Percentiles rank a stretch among this genome's conserved stretches.
These are phyloP conservation scores for Tragelaphus strepsiceros DNA, from an alignment of 2,113 vertebrate genomes.

Conservation along the genomic window DNA sequence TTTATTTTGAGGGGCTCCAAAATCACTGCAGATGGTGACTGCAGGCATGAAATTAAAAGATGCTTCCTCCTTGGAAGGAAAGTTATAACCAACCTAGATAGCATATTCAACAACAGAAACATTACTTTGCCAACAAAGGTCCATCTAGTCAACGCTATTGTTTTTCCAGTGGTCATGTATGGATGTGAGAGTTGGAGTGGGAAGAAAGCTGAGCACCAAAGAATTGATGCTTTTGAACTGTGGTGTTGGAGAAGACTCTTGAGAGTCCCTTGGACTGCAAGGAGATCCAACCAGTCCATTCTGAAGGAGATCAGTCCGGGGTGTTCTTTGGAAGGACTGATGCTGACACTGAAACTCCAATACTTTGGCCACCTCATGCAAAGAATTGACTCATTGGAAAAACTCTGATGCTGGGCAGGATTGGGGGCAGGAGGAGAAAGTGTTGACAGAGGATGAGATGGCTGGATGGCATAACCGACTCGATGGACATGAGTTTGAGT, in stretches of 20 bases:
- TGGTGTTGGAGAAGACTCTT: not conserved
- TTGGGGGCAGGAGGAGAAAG: fast-evolving
- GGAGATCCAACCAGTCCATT: not conserved
- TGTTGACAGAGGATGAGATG: not conserved
- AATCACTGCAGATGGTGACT: not conserved
- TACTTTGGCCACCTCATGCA: not conserved
- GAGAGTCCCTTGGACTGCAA: not conserved
- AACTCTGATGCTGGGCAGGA: not conserved
- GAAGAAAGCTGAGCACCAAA: fast-evolving
- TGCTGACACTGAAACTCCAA: not conserved
- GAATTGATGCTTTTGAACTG: not conserved
- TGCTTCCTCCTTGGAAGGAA: not conserved
- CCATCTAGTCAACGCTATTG: not conserved
- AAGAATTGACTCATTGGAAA: not conserved
- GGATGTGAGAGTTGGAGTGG: not conserved
- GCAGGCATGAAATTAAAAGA: not conserved
- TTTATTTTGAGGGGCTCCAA: not conserved
- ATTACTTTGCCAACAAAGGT: not conserved
- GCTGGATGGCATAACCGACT: not conserved
- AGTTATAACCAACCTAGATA: not conserved
- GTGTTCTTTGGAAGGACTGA: not conserved
- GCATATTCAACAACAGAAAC: not conserved
- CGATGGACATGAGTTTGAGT: not conserved
- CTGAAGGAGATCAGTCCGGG: not conserved
- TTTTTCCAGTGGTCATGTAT: not conserved